Conservation (phyloP, 1,140 invertebrate species). For the Artemia franciscana region DNA sequence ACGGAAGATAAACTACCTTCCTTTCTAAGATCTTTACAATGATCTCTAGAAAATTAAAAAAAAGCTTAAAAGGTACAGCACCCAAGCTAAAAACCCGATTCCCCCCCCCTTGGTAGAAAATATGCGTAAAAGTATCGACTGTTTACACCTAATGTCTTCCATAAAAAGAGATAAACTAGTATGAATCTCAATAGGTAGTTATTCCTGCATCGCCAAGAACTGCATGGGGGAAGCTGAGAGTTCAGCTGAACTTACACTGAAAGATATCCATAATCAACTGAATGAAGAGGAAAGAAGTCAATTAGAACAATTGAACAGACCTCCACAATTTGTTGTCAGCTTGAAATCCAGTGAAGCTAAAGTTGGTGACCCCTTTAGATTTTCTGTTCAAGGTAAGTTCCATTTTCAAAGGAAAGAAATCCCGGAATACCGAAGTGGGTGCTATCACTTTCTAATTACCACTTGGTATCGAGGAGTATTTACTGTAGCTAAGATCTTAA, state of each 20-base stretch:
- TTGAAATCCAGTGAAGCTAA: conserved; percentile 54
- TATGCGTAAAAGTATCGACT: neutral
- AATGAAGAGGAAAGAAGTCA: conserved; percentile 60
- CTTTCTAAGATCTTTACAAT: too few relatives aligned
- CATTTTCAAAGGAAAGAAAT: neutral
- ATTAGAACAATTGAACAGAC: conserved; percentile 27
- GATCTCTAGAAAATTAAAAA: too few relatives aligned
- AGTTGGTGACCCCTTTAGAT: conserved; percentile 52
- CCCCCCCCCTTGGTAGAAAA: neutral
- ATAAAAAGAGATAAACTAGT: too few relatives aligned
- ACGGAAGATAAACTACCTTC: too few relatives aligned
- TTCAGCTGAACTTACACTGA: conserved; percentile 58
- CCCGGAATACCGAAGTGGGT: too few relatives aligned
- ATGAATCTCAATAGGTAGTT: conserved; percentile 59
- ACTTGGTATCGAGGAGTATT: too few relatives aligned
- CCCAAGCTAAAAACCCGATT: neutral
- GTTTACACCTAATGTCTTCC: neutral
- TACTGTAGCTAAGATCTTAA: too few relatives aligned
- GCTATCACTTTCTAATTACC: too few relatives aligned
- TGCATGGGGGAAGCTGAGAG: conserved; percentile 74
- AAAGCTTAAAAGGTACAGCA: too few relatives aligned
- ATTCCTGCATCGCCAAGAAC: conserved; percentile 70
- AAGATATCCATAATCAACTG: conserved; percentile 68
- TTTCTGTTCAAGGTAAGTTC: conserved; percentile 40
- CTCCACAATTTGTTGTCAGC: conserved; percentile 46